These are phyloP conservation scores for Palythoa grandiflora DNA, from an alignment of 92 coral and sea anemone species.

Conservation along the genomic window DNA sequence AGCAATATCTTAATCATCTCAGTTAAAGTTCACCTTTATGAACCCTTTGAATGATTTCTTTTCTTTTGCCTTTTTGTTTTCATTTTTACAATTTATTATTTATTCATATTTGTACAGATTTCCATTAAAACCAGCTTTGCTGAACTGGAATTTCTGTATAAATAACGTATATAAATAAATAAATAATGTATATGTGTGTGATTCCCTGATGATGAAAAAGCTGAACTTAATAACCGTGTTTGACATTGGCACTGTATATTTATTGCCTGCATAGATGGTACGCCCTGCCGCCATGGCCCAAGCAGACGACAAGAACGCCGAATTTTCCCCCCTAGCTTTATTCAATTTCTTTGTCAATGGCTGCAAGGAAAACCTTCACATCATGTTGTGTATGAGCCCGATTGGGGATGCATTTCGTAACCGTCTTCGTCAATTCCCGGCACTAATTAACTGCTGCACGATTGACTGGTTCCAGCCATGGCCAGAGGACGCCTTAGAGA, in stretches of 20 bases:
- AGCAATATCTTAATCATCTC: too few species aligned
- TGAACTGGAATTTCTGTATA: too few species aligned
- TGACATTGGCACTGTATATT: not conserved
- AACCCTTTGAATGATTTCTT: too few species aligned
- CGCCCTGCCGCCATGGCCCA: conserved; percentile 99
- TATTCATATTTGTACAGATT: too few species aligned
- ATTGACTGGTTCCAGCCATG: conserved; percentile 99
- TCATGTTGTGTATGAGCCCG: conserved; percentile 99
- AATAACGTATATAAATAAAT: too few species aligned
- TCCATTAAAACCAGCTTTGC: too few species aligned
- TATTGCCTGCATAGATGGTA: conserved; percentile 72
- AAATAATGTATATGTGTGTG: too few species aligned
- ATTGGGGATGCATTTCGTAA: conserved; percentile 99
- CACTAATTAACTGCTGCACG: conserved; percentile 98
- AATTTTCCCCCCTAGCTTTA: conserved; percentile 95
- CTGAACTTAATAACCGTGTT: not conserved
- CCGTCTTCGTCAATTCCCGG: conserved; percentile 97
- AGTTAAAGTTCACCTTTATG: too few species aligned
- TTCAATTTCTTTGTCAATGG: conserved; percentile 97
- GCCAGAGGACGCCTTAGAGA: conserved; percentile 99
- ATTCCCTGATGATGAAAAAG: too few species aligned
- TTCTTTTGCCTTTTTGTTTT: too few species aligned
- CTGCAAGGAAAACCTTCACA: conserved; percentile 98
- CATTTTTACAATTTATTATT: too few species aligned
- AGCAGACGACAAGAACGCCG: conserved; percentile 97